These are phyloP conservation scores for Dryas iulia DNA, from an alignment of 1,140 invertebrate species.

Conservation along the genomic window DNA sequence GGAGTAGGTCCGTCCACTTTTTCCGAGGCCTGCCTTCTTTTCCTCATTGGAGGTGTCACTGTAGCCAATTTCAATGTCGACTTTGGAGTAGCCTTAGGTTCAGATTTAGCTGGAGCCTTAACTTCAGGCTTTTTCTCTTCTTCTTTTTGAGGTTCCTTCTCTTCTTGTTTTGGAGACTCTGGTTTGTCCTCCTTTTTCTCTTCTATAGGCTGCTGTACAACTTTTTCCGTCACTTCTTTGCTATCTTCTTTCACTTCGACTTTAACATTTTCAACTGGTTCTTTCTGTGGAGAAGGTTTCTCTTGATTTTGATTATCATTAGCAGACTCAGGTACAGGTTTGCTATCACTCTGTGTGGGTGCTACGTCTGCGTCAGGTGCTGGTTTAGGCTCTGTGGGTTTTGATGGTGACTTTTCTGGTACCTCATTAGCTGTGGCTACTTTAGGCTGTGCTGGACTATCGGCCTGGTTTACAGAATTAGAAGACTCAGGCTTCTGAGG, in stretches of 20 bases:
- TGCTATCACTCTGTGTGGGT: slow-evolving; percentile 65
- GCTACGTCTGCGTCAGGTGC: slow-evolving; percentile 64
- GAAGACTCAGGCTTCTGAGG: slow-evolving; percentile 57
- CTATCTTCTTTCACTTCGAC: slow-evolving; percentile 53
- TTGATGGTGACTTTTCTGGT: slow-evolving; percentile 63
- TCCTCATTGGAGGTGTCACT: slow-evolving; percentile 77
- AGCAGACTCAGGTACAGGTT: slow-evolving; percentile 67
- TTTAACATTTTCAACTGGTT: slow-evolving; percentile 46
- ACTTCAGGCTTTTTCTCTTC: slow-evolving; percentile 60
- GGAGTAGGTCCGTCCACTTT: slow-evolving; percentile 62
- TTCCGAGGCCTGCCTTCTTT: slow-evolving; percentile 70
- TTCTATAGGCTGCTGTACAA: slow-evolving; percentile 33
- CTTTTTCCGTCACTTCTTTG: slow-evolving; percentile 44
- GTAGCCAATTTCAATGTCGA: slow-evolving; percentile 79
- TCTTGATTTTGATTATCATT: slow-evolving; percentile 61
- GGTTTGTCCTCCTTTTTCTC: slow-evolving; percentile 42
- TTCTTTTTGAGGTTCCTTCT: slow-evolving; percentile 41
- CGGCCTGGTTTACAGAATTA: slow-evolving; percentile 44
- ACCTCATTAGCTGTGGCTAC: slow-evolving; percentile 68
- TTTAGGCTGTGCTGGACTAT: slow-evolving; percentile 60
- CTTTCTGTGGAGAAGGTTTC: slow-evolving; percentile 47
- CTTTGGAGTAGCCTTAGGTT: slow-evolving; percentile 65
- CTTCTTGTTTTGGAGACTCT: slow-evolving; percentile 51
- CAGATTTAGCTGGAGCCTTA: slow-evolving; percentile 48
- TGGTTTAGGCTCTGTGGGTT: slow-evolving; percentile 62